Evolutionary conservation across 2,113 vertebrate species (phyloP).

Genomic region (Pogonocichla stellata): DNA sequence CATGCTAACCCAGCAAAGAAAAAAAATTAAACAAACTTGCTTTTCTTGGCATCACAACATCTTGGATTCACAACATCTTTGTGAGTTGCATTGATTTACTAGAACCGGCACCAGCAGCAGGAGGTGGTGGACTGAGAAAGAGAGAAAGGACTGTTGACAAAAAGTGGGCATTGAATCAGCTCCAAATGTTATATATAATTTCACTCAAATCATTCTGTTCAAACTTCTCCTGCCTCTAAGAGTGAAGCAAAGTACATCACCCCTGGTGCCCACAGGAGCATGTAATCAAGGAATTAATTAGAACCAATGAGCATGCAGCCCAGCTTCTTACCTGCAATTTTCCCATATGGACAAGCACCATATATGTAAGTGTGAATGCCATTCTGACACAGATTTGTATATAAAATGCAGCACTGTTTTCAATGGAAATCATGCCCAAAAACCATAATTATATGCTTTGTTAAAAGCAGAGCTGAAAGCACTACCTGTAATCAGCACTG

Average conservation of each 20-base stretch:
- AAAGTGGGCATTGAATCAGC: neutral
- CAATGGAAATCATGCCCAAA: neutral
- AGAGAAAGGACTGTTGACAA: neutral
- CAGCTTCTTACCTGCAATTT: neutral
- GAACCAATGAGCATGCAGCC: neutral
- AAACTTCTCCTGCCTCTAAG: neutral
- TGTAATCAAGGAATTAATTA: conserved; percentile 1
- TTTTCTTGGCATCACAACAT: neutral
- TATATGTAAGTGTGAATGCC: neutral
- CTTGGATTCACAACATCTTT: neutral
- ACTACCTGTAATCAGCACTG: neutral
- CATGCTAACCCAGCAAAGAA: neutral
- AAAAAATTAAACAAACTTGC: neutral
- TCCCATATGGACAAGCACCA: neutral
- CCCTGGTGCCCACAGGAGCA: neutral
- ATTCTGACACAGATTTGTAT: neutral
- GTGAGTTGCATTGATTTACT: neutral
- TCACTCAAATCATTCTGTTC: neutral
- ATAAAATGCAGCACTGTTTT: neutral
- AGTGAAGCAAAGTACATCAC: neutral
- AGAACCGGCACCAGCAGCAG: neutral
- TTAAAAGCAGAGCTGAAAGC: neutral
- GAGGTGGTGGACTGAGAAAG: neutral
- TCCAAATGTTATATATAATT: neutral
- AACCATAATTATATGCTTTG: neutral